Conservation (phyloP, 2,888 invertebrate genomes). For the Ennomos erosarius region DNA sequence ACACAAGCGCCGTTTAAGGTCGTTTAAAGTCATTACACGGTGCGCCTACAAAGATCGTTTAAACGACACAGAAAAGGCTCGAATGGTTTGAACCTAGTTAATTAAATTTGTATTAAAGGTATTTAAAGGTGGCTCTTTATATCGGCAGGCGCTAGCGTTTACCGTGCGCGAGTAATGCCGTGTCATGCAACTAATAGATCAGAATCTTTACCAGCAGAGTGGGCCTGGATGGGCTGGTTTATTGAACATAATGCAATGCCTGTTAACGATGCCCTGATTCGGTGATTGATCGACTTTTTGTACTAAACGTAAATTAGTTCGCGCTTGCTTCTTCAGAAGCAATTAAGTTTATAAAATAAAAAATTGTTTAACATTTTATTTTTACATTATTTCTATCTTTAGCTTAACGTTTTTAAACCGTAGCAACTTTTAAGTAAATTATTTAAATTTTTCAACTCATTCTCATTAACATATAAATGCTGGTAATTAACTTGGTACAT, state of each 20-base stretch:
- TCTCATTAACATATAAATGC: no score
- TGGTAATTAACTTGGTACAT: no score
- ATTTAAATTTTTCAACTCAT: no score
- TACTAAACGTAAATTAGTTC: conserved; percentile 63
- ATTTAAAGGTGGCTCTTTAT: conserved; percentile 75
- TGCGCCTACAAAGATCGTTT: conserved; percentile 74
- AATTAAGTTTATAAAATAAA: conserved; percentile 43
- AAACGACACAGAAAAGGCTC: conserved; percentile 70
- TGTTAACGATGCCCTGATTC: conserved; percentile 79
- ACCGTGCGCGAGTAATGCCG: conserved; percentile 59
- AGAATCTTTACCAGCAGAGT: conserved; percentile 75
- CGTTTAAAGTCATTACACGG: conserved; percentile 81
- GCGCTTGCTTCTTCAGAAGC: conserved; percentile 71
- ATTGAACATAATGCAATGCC: conserved; percentile 76
- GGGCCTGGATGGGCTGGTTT: conserved; percentile 71
- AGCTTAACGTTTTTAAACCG: no score
- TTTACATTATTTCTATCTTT: no score
- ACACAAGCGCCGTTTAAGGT: conserved; percentile 69
- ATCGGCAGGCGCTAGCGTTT: conserved; percentile 79
- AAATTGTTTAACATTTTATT: conserved; percentile 3
- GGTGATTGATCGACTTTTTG: conserved; percentile 79
- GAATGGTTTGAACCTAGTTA: conserved; percentile 73
- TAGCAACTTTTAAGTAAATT: no score
- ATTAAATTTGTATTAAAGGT: conserved; percentile 81
- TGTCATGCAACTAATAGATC: conserved; percentile 81